A percentile compares a stretch with the other conserved stretches of the same genome.
Conservation (phyloP, 2,797 vertebrate species). For the Amniataba percoides region DNA sequence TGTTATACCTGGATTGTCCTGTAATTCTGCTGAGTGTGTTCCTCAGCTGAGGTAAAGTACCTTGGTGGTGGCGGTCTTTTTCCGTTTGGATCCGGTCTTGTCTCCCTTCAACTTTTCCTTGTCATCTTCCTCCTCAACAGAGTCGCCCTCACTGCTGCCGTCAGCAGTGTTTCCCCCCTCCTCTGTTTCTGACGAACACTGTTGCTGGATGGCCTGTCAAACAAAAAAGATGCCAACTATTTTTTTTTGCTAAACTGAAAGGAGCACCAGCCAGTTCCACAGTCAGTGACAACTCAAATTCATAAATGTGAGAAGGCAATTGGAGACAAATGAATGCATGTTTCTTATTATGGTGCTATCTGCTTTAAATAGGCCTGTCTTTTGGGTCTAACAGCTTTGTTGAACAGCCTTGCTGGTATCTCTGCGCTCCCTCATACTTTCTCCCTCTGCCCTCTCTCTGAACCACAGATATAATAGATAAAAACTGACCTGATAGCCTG, state of each 20-base stretch:
- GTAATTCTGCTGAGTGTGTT: not conserved
- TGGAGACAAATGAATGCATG: not conserved
- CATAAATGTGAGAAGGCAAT: not conserved
- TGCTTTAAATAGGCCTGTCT: conserved; percentile 8
- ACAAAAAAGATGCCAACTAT: not conserved
- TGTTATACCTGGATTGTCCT: not conserved
- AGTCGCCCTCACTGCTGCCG: conserved; percentile 93
- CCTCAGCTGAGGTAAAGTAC: conserved; percentile 71
- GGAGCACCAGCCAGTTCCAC: not conserved
- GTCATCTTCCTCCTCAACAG: conserved; percentile 89
- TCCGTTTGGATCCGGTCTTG: conserved; percentile 92
- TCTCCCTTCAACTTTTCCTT: conserved; percentile 91
- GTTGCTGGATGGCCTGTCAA: conserved; percentile 91
- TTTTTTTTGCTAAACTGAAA: conserved; percentile 4
- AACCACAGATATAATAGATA: conserved; percentile 1
- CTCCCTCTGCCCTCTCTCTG: conserved; percentile 8
- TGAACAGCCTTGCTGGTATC: conserved; percentile 1
- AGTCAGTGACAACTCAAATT: not conserved
- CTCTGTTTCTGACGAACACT: conserved; percentile 95
- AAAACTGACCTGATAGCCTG: conserved; percentile 92
- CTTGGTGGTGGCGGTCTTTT: conserved; percentile 93
- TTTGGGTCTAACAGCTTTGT: conserved; percentile 19
- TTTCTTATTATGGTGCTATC: not conserved
- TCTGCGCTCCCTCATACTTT: not conserved
- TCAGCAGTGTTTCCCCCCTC: conserved; percentile 92